phyloP scores from a whole-genome alignment of 2,113 vertebrate genomes.

The Megatriorchis doriae region DNA sequence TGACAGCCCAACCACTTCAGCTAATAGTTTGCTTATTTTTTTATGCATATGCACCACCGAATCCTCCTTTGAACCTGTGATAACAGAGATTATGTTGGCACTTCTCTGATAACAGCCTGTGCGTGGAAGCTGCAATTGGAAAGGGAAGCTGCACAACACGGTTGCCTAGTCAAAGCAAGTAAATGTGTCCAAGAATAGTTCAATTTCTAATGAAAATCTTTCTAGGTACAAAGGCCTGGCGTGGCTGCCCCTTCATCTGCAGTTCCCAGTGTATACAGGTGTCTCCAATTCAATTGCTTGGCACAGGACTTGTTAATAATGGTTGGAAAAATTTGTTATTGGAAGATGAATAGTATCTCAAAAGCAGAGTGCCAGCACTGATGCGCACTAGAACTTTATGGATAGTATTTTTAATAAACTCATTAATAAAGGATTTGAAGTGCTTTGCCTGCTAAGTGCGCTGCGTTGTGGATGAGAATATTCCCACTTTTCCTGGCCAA shows the following conservation, averaged over 20 bases:
- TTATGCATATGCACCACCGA: background rate
- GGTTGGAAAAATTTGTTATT: background rate
- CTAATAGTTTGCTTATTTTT: background rate
- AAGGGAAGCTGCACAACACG: background rate
- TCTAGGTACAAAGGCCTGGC: background rate
- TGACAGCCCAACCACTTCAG: background rate
- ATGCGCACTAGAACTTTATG: background rate
- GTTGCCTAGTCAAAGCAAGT: background rate
- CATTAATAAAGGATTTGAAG: background rate
- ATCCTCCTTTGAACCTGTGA: background rate
- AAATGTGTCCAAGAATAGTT: background rate
- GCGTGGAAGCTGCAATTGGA: background rate
- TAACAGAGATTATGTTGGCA: background rate
- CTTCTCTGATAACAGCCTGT: background rate
- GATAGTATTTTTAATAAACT: background rate
- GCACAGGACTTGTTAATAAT: background rate
- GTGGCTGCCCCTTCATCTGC: background rate
- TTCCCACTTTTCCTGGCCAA: background rate
- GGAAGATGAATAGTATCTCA: background rate
- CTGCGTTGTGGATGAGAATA: background rate
- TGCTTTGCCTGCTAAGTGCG: background rate
- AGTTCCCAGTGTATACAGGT: background rate
- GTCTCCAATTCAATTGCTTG: background rate
- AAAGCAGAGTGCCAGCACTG: background rate
- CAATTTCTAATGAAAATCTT: background rate